Percentiles rank a stretch among this genome's conserved stretches.
Evolutionary conservation across 2,113 vertebrate genomes (phyloP).

Genomic region (Scomber scombrus): DNA sequence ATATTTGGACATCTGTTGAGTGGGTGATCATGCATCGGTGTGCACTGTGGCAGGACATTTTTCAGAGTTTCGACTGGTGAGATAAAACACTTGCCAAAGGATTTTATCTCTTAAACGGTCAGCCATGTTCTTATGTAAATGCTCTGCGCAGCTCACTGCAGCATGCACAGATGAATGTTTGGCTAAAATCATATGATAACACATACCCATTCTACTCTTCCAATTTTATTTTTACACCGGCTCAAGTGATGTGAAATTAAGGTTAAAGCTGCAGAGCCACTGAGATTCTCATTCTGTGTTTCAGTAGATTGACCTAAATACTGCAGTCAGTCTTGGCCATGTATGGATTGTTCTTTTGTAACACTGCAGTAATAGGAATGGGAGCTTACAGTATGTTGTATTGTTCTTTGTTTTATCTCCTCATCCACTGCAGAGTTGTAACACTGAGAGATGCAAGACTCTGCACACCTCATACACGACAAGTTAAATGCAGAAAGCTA

Average conservation of each 20-base stretch:
- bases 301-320: constrained; percentile 64
- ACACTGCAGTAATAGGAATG: constrained; percentile 34
- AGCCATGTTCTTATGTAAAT: background rate
- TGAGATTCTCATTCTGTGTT: constrained; percentile 45
- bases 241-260: constrained; percentile 64
- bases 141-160: constrained; percentile 2
- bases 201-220: constrained; percentile 2
- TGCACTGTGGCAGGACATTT: constrained; percentile 7
- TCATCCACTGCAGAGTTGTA: constrained; percentile 16
- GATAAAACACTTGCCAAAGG: background rate
- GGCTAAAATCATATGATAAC: background rate
- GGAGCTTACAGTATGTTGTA: constrained; percentile 7
- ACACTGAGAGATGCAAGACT: background rate
- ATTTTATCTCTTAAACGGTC: constrained; percentile 3
- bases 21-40: constrained; percentile 43
- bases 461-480: constrained; percentile 11
- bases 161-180: background rate
- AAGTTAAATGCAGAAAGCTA: constrained; percentile 1
- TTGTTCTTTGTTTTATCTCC: constrained; percentile 31
- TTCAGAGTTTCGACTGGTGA: constrained; percentile 6
- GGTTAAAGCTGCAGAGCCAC: constrained; percentile 62
- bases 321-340: constrained; percentile 48
- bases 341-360: constrained; percentile 50
- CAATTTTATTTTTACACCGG: constrained; percentile 65
- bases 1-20: constrained; percentile 65